Evolutionary conservation across 2,797 vertebrate genomes (phyloP).

Genomic region (Alauda arvensis): DNA sequence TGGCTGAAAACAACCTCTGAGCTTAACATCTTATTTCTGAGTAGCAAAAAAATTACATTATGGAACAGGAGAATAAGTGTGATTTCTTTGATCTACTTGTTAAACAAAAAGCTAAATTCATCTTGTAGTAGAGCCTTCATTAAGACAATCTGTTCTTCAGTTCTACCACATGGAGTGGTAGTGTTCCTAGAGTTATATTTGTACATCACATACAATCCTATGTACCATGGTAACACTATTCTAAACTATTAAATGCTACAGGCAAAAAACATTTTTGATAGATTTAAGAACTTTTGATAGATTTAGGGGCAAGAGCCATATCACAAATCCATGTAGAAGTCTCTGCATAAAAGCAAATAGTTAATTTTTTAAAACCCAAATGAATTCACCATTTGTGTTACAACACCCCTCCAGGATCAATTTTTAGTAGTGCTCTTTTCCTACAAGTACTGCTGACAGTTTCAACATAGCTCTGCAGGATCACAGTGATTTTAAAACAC

Average conservation of each 20-base stretch:
- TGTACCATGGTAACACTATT: accelerated
- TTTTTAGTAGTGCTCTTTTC: neutral
- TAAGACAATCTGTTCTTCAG: neutral
- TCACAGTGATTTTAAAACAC: neutral
- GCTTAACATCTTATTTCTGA: neutral
- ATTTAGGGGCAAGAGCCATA: neutral
- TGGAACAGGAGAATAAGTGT: neutral
- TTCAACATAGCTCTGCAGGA: neutral
- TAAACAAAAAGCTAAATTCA: neutral
- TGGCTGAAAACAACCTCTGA: neutral
- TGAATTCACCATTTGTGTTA: neutral
- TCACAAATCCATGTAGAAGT: neutral
- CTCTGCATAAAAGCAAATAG: neutral
- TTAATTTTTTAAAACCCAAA: neutral
- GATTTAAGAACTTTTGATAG: neutral
- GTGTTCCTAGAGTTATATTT: neutral
- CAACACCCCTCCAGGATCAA: accelerated
- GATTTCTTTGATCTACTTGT: neutral
- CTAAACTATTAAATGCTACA: neutral
- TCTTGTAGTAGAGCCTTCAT: neutral
- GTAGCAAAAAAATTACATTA: neutral
- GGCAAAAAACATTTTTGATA: neutral
- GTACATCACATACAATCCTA: neutral
- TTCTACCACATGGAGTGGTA: neutral
- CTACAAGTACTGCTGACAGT: neutral